Base-by-base conservation (phyloP, 1,140 invertebrate species). In the Trissolcus basalis region DNA sequence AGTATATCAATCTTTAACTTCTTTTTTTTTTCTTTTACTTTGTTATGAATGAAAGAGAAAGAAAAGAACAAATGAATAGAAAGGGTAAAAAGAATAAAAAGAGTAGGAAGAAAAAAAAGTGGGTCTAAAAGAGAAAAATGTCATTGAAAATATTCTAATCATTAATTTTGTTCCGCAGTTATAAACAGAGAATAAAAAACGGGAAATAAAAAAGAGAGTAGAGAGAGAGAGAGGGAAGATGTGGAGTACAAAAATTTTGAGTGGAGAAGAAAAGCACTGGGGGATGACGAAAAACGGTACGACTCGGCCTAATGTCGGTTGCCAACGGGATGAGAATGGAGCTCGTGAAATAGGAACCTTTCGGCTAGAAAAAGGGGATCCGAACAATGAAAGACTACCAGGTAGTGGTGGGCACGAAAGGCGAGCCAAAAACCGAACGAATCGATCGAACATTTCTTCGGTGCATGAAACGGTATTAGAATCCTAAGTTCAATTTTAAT, bases 361-460 rank as follows among this genome's bases (percentile, higher is more conserved):
- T 65, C 60, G 54, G 41, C 67, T 67, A 70, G 65, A 64, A 70
- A 59, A 69, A 73, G 65, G 54, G 68, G 51, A 60, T 35, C 45
- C 49, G 76, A 78, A 78, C 76, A 78, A 78, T 78, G 64, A 47
- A 51, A 68, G 48, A 51, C 61, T 71, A 59, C 68, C 64, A 71
- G 74, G 74, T 71, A 77, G 49, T 50, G 65, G 27, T 35, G 41
- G 47, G 45, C 39, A 32, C 41, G 45, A 60, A 56, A 69, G 50
- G 54, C 55, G 10, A 58, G 50, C 45, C 10, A 27, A 70, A 68
- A 58, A 68, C 48, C 14, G 50, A 43, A 51, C 9, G 13, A 35
- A 77, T 72, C 65, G 68, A 76, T 76, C 49, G 65, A 70, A 60
- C 70, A 70, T 76, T 76, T 60, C 60, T 71, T 76, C 67, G 65